Percentiles rank a stretch among this genome's conserved stretches.
Evolutionary conservation across 2,797 vertebrate genomes (phyloP).

Genomic region (Erpetoichthys calabaricus): DNA sequence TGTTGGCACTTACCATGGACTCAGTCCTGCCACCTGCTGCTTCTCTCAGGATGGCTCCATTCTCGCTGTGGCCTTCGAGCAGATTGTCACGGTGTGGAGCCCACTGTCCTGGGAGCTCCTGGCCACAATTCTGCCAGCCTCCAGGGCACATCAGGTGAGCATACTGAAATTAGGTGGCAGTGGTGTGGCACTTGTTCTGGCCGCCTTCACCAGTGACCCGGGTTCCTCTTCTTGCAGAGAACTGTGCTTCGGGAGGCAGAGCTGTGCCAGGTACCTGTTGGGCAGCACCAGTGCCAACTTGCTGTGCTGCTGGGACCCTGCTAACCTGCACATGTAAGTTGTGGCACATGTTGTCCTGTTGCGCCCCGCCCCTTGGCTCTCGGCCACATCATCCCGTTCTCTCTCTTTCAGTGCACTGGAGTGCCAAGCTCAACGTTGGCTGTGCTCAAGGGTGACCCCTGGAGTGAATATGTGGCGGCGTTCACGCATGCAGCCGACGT

Average conservation of each 20-base stretch:
- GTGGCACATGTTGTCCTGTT: background rate
- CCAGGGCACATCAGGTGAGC: conserved; percentile 71
- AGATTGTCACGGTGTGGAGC: conserved; percentile 80
- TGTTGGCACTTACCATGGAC: conserved; percentile 73
- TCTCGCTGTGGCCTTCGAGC: conserved; percentile 74
- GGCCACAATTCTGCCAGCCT: conserved; percentile 74
- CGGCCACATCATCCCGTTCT: conserved; percentile 2
- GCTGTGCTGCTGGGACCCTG: conserved; percentile 91
- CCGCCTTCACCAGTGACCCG: too few relatives aligned
- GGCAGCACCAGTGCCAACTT: conserved; percentile 58
- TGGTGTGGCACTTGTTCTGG: too few relatives aligned
- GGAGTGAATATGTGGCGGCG: conserved; percentile 75
- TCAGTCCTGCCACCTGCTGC: conserved; percentile 64
- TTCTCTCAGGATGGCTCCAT: conserved; percentile 88
- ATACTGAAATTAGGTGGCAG: too few relatives aligned
- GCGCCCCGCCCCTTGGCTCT: too few relatives aligned
- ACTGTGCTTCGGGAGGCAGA: conserved; percentile 77
- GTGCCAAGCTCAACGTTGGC: conserved; percentile 54
- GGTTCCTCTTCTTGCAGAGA: conserved; percentile 43
- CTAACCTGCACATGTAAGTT: conserved; percentile 79
- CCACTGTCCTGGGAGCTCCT: conserved; percentile 76
- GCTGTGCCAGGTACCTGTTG: conserved; percentile 83
- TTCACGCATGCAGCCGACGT: conserved; percentile 48
- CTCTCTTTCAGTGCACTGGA: conserved; percentile 78
- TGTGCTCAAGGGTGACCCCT: conserved; percentile 64